These are phyloP conservation scores for Dasypolia templi DNA, from an alignment of 2,888 invertebrate genomes.

Conservation along the genomic window DNA sequence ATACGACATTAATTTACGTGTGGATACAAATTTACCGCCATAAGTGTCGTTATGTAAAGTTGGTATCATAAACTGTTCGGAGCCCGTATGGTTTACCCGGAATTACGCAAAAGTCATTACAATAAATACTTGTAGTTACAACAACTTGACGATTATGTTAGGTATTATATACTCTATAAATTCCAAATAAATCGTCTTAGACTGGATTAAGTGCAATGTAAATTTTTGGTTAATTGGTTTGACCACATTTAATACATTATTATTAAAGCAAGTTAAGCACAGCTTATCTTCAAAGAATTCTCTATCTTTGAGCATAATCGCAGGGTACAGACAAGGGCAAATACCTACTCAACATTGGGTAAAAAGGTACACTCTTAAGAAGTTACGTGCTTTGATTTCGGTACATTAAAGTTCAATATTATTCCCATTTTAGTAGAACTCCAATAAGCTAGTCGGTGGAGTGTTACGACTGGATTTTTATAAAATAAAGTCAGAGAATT, in stretches of 20 bases:
- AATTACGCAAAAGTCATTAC: background rate
- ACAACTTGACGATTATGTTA: background rate
- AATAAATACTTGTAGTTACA: background rate
- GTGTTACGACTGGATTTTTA: background rate
- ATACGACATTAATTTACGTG: background rate
- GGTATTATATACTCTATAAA: background rate
- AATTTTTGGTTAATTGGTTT: conserved; percentile 7
- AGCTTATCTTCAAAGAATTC: conserved; percentile 36
- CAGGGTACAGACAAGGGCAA: conserved; percentile 44
- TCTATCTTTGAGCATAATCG: background rate
- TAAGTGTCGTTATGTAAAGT: background rate
- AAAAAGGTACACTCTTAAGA: conserved; percentile 40
- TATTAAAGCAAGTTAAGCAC: conserved; percentile 23
- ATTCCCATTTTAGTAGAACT: conserved; percentile 26
- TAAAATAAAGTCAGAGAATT: background rate
- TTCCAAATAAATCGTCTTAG: background rate
- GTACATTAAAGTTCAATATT: conserved; percentile 22
- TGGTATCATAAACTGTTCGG: background rate
- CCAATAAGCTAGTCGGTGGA: conserved; percentile 6
- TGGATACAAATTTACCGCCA: background rate
- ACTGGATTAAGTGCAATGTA: background rate
- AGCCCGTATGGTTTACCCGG: background rate
- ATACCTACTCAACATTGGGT: conserved; percentile 34
- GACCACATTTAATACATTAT: background rate
- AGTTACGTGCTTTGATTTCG: conserved; percentile 51